phyloP scores from a whole-genome alignment of 2,113 vertebrate species.

The Melospiza melodia region DNA sequence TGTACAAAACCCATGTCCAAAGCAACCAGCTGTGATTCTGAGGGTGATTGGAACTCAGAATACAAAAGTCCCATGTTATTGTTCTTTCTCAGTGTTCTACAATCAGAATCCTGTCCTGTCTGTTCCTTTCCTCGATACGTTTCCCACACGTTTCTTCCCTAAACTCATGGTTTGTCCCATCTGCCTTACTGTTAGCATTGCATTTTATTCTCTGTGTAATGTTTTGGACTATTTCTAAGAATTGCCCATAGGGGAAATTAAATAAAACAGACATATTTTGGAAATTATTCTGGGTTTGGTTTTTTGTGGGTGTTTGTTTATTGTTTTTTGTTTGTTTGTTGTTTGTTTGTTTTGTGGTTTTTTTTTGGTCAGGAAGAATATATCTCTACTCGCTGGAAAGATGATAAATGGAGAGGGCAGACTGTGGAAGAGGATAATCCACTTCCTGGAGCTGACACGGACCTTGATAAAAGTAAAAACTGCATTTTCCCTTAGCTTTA shows the following conservation, averaged over 20 bases:
- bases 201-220: not conserved
- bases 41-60: not conserved
- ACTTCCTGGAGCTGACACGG: not conserved
- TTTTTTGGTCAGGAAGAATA: not conserved
- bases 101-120: not conserved
- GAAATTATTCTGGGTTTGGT: not conserved
- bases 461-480: not conserved
- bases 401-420: not conserved
- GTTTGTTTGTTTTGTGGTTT: no score
- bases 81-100: not conserved
- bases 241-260: not conserved
- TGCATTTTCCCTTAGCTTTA: not conserved
- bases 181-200: not conserved
- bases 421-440: not conserved
- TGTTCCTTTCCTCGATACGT: not conserved
- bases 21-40: not conserved
- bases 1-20: constrained; percentile 1
- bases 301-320: not conserved
- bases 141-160: not conserved
- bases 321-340: not conserved
- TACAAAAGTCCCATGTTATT: rapidly evolving
- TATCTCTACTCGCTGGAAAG: not conserved
- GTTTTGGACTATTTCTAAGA: not conserved
- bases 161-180: not conserved
- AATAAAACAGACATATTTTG: not conserved